These are phyloP conservation scores for Alcedo atthis DNA, from an alignment of 2,797 vertebrate species.

Conservation along the genomic window DNA sequence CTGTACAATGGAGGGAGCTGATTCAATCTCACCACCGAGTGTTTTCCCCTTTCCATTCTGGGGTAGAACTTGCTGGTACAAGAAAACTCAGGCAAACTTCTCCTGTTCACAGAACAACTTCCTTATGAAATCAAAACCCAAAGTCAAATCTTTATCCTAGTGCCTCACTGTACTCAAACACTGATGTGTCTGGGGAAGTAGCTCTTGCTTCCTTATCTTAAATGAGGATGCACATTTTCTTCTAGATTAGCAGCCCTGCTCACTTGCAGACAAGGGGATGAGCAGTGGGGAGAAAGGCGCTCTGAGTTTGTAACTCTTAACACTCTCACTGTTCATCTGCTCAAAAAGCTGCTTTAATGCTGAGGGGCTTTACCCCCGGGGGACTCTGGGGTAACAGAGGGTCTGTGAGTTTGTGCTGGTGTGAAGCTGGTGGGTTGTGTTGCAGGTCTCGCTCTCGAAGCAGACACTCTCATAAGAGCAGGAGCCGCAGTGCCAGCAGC, in stretches of 20 bases:
- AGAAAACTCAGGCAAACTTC: neutral
- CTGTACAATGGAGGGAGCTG: neutral
- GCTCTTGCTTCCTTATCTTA: neutral
- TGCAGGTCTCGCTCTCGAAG: slow-evolving; percentile 93
- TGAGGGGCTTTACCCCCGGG: accelerated
- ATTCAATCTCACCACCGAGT: neutral
- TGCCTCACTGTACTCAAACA: neutral
- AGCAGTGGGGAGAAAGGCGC: neutral
- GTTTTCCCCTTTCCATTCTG: neutral
- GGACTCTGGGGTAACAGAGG: neutral
- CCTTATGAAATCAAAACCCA: neutral
- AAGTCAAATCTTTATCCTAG: neutral
- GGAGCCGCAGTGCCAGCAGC: slow-evolving; percentile 91
- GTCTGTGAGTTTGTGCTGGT: neutral
- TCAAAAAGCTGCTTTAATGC: neutral
- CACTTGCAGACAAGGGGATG: neutral
- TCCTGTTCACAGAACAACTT: neutral
- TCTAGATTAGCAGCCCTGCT: neutral
- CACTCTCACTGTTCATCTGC: accelerated
- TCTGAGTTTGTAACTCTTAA: neutral
- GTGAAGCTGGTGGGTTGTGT: neutral
- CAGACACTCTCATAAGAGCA: slow-evolving; percentile 92
- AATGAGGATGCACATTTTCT: neutral
- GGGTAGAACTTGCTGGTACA: neutral
- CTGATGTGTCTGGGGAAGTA: neutral